These are phyloP conservation scores for Chloroceryle amazona DNA, from an alignment of 2,797 vertebrate genomes.

Conservation along the genomic window DNA sequence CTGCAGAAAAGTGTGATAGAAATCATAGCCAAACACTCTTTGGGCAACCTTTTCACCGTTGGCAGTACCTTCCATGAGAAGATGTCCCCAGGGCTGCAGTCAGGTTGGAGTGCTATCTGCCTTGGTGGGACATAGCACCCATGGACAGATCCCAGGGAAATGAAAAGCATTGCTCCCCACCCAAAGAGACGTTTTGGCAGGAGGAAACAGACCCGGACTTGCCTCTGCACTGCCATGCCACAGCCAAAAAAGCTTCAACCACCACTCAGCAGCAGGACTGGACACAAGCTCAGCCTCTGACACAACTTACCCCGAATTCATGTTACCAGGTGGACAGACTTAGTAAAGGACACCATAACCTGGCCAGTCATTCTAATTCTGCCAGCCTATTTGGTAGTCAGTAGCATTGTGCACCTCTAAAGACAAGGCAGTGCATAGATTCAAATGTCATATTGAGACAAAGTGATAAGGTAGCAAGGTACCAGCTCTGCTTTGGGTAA, in stretches of 20 bases:
- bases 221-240: not conserved
- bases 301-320: not conserved
- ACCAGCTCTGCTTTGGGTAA: not conserved
- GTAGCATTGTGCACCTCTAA: not conserved
- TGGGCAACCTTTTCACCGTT: not conserved
- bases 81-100: not conserved
- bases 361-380: conserved; percentile 22
- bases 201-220: not conserved
- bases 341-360: conserved; percentile 21
- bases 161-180: not conserved
- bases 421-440: not conserved
- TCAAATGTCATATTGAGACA: conserved; percentile 24
- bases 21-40: not conserved
- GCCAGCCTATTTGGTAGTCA: not conserved
- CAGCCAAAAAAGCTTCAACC: not conserved
- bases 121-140: not conserved
- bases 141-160: not conserved
- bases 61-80: not conserved
- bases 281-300: not conserved
- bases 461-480: conserved; percentile 6
- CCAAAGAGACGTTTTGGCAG: not conserved
- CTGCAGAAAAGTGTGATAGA: not conserved
- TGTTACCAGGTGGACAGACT: conserved; percentile 14
- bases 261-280: not conserved
- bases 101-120: accelerated